Conservation (phyloP, 2,797 vertebrate genomes). For the Girardinus metallicus region DNA sequence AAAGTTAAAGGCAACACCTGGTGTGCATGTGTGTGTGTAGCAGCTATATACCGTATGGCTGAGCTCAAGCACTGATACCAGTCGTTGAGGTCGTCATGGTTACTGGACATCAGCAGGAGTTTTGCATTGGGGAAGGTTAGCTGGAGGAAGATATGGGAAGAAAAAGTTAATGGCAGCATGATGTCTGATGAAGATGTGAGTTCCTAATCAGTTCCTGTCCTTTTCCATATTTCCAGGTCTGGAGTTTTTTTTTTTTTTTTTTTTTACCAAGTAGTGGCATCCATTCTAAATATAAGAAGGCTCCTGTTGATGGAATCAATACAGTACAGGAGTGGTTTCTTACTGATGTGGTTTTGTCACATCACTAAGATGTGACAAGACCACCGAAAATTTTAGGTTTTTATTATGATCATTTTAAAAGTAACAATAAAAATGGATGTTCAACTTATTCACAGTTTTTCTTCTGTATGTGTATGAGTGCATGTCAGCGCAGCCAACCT, state of each 20-base stretch:
- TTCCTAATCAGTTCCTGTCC: neutral
- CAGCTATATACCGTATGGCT: slow-evolving; percentile 76
- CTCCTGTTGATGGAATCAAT: neutral
- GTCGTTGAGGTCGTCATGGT: slow-evolving; percentile 88
- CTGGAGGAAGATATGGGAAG: slow-evolving; percentile 56
- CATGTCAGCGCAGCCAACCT: neutral
- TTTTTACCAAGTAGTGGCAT: neutral
- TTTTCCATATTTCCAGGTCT: neutral
- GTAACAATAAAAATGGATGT: neutral
- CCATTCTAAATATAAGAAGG: neutral
- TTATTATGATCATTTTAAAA: neutral
- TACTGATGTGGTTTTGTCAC: neutral
- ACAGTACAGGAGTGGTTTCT: neutral
- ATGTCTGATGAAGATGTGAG: neutral
- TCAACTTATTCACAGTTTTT: neutral
- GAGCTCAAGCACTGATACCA: slow-evolving; percentile 86
- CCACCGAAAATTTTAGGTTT: neutral
- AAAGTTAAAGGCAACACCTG: neutral
- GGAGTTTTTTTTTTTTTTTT: neutral
- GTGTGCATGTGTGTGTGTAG: slow-evolving; percentile 58
- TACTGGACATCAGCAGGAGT: slow-evolving; percentile 90
- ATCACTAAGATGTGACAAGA: neutral
- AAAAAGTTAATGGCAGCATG: neutral
- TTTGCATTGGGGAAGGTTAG: slow-evolving; percentile 89
- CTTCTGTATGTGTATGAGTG: neutral